These are phyloP conservation scores for Aleiodes sp. DNA, from an alignment of 1,140 invertebrate genomes.

Conservation along the genomic window DNA sequence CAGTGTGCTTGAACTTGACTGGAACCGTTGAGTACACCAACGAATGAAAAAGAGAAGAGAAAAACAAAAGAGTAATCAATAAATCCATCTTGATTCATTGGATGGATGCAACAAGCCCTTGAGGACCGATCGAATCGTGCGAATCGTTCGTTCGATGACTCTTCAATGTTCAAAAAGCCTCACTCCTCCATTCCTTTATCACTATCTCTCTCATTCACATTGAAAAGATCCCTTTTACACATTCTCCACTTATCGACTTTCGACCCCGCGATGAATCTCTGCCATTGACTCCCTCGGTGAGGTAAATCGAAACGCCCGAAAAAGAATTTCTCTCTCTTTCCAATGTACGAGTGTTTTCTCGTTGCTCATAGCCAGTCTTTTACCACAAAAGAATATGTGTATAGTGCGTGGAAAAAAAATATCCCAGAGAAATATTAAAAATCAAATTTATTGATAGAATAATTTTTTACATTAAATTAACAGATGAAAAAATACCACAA, in stretches of 20 bases:
- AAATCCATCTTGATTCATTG: conserved; percentile 16
- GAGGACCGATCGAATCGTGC: conserved; percentile 23
- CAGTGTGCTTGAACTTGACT: conserved; percentile 5
- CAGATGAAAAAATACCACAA: too few relatives aligned
- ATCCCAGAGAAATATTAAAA: too few relatives aligned
- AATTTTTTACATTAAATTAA: too few relatives aligned
- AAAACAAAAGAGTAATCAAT: conserved; percentile 4
- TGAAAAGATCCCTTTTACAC: conserved; percentile 40
- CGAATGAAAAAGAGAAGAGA: not conserved
- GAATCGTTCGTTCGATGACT: conserved; percentile 34
- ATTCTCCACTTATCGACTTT: conserved; percentile 29
- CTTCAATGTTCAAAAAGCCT: conserved; percentile 21
- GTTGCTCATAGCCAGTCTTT: not conserved
- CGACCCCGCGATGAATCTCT: conserved; percentile 34
- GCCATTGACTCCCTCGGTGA: conserved; percentile 8
- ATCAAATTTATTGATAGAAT: too few relatives aligned
- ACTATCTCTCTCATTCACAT: not conserved
- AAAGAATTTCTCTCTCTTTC: not conserved
- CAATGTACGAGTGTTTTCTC: not conserved
- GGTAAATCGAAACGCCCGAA: conserved; percentile 21
- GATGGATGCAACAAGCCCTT: conserved; percentile 13
- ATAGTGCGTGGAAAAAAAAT: too few relatives aligned
- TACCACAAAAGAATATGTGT: not conserved
- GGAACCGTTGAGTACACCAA: not conserved
- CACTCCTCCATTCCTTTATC: not conserved